phyloP scores from a whole-genome alignment of 2,888 invertebrate species.

The Andrena minutula region DNA sequence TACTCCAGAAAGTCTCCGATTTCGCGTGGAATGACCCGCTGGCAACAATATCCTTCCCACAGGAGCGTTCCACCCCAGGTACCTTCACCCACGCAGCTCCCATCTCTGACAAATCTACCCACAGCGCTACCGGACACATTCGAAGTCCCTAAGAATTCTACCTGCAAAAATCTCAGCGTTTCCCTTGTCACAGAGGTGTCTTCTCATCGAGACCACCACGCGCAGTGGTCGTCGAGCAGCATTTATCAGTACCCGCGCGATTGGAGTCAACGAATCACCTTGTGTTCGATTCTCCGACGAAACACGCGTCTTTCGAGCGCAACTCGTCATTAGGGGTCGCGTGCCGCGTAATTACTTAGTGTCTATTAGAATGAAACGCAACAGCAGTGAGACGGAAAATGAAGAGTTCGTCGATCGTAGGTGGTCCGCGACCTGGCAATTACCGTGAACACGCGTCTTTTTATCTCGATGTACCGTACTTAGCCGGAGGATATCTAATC shows the following conservation, averaged over 20 bases:
- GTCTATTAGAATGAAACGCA: conserved; percentile 1
- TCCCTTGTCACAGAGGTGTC: background rate
- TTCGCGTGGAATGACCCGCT: too few relatives aligned
- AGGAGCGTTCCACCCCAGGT: too few relatives aligned
- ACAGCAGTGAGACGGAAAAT: conserved; percentile 1
- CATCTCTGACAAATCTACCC: too few relatives aligned
- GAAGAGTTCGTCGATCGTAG: background rate
- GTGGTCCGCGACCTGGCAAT: background rate
- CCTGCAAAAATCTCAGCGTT: too few relatives aligned
- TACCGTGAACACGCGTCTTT: background rate
- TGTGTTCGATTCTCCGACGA: conserved; percentile 19
- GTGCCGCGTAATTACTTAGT: conserved; percentile 9
- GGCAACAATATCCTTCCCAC: too few relatives aligned
- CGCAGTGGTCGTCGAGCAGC: background rate
- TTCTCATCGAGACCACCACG: background rate
- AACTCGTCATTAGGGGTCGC: conserved; percentile 2
- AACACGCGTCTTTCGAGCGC: background rate
- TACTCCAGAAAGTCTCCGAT: too few relatives aligned
- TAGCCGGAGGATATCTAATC: background rate
- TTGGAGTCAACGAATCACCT: conserved; percentile 21
- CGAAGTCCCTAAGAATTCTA: too few relatives aligned
- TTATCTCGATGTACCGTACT: conserved; percentile 1
- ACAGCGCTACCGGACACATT: too few relatives aligned
- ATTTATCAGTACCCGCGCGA: background rate
- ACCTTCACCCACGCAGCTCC: too few relatives aligned